Evolutionary conservation across 2,113 vertebrate genomes (phyloP).

Genomic region (Columba janthina): DNA sequence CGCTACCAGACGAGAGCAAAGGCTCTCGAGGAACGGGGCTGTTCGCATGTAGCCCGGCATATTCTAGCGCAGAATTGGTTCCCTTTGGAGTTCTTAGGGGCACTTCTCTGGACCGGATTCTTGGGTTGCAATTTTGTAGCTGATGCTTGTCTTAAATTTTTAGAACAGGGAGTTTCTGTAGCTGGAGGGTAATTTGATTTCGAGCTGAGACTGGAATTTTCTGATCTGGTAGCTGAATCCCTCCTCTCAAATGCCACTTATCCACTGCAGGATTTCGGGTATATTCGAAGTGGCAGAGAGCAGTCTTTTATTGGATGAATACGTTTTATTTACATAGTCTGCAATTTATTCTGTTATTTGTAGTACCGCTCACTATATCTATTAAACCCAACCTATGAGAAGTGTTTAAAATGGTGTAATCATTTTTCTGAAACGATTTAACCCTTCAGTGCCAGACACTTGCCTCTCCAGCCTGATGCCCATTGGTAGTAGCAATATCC

Average conservation of each 20-base stretch:
- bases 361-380: not conserved
- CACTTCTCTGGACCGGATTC: not conserved
- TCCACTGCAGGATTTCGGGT: not conserved
- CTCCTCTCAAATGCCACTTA: not conserved
- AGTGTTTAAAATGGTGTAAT: not conserved
- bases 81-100: not conserved
- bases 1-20: not conserved
- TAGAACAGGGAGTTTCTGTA: not conserved
- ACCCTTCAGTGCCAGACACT: not conserved
- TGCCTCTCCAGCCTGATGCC: not conserved
- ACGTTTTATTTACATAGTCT: not conserved
- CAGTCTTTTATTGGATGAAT: not conserved
- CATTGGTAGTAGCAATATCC: not conserved
- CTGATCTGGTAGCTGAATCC: not conserved
- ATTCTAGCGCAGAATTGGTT: not conserved
- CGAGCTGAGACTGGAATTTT: not conserved
- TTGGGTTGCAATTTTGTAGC: not conserved
- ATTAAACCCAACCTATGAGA: not conserved
- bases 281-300: not conserved
- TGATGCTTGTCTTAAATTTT: not conserved
- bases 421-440: not conserved
- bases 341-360: not conserved
- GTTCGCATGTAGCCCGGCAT: rapidly evolving
- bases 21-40: not conserved
- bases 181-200: not conserved